Percentiles rank a stretch among this genome's conserved stretches.
These are phyloP conservation scores for Amiota minor DNA, from an alignment of 2,888 invertebrate species.

Conservation along the genomic window DNA sequence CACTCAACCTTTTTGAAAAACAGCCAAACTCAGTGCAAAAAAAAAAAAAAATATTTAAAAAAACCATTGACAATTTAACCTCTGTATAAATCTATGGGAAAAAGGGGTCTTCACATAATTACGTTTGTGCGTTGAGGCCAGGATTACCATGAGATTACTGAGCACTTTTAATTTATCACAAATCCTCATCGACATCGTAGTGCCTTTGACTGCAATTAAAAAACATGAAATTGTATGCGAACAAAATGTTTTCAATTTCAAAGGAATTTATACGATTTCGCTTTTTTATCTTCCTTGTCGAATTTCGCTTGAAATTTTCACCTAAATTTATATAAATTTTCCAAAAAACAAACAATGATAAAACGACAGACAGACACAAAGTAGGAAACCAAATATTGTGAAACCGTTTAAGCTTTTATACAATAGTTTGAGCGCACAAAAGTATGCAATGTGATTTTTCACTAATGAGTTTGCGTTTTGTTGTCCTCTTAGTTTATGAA, in stretches of 20 bases:
- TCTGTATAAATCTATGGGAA: too few relatives aligned
- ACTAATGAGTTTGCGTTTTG: constrained; percentile 6
- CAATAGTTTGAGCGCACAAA: not conserved
- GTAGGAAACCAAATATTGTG: constrained; percentile 14
- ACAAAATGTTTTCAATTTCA: not conserved
- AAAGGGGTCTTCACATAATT: too few relatives aligned
- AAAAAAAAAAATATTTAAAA: constrained; percentile 15
- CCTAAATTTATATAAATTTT: constrained; percentile 1
- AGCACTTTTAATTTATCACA: not conserved
- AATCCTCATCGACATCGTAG: not conserved
- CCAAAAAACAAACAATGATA: not conserved
- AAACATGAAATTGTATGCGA: not conserved
- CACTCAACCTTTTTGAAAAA: not conserved
- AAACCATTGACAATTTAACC: constrained; percentile 20
- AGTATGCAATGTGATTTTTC: not conserved
- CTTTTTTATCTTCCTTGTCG: not conserved
- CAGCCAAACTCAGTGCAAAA: not conserved
- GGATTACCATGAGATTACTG: not conserved
- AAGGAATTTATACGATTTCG: not conserved
- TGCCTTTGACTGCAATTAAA: constrained; percentile 13
- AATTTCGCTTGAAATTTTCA: not conserved
- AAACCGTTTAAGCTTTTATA: not conserved
- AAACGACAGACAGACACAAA: not conserved
- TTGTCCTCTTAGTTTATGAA: not conserved
- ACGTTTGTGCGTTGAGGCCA: too few relatives aligned